Evolutionary conservation across 2,797 vertebrate species (phyloP), one percentile per base, ranked within the genome.

Genomic region (Aphelocoma californica): DNA sequence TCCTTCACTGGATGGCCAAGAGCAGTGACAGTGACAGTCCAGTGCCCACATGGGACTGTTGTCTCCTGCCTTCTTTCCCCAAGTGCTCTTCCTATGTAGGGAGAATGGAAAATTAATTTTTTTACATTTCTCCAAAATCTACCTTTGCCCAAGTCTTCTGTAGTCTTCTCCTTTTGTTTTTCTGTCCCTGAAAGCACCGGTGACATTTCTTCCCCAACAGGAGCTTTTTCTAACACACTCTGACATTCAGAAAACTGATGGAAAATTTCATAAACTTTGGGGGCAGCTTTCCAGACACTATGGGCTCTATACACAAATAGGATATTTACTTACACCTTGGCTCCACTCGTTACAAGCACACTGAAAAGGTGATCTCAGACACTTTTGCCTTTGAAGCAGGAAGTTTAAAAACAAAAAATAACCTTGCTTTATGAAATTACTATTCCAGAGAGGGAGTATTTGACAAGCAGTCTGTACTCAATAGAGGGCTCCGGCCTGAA

Each of bases 351-450:
- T 90, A 80, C 81, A 82, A 80, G 53, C 66, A 54, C 56, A 31
- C 67, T 2, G 5, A 54, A 81, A 79, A 83, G 77, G 38, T 81
- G 91, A 85, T 82, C 53, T 80, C 47, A 44, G 53, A 54, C 65
- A 56, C 23, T 91, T 87, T 62, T 7, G 6, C 74, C 56, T 94
- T 82, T 82, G 88, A 82, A 97, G 81, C 57, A 92, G 95, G 81
- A 94, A 95, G 78, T 92, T 81, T 80, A 29, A 95, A 92, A 88
- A 10, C 34, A 88, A 90, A 92, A 89, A 89, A 78, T 42, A 56
- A 16, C 58, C 45, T 72, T 0, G 0, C 89, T 92, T 92, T 71
- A 64, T 91, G 86, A 88, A 93, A 81, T 79, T 81, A 26, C 17
- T 86, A 23, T 88, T 82, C 45, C 29, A 93, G 81, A 84, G 61